Conservation (phyloP, 2,113 vertebrate genomes). For the Centropus unirufus region DNA sequence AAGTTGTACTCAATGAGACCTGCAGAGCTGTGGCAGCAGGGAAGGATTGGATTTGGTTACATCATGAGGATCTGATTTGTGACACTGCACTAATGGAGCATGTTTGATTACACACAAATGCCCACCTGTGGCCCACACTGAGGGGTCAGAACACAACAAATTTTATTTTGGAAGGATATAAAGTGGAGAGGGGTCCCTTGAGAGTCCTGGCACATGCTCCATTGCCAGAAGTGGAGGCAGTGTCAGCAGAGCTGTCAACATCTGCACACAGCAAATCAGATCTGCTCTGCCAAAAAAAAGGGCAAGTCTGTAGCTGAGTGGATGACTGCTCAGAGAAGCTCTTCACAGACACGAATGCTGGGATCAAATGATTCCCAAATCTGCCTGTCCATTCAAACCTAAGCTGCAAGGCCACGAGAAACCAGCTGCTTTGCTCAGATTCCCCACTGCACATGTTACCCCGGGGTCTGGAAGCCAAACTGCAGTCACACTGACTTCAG, state of each 20-base stretch:
- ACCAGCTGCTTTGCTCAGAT: conserved; percentile 5
- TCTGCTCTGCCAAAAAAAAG: not conserved
- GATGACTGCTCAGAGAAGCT: conserved; percentile 12
- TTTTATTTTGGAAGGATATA: not conserved
- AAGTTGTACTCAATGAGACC: not conserved
- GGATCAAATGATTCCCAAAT: not conserved
- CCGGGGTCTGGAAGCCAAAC: not conserved
- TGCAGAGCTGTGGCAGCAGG: not conserved
- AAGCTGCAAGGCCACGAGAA: conserved; percentile 2
- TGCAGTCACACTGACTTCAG: not conserved
- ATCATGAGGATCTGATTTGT: not conserved
- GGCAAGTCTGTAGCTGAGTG: not conserved
- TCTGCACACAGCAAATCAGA: not conserved
- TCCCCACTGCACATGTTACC: not conserved
- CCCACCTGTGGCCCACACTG: fast-evolving
- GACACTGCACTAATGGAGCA: not conserved
- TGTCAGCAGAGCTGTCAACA: conserved; percentile 9
- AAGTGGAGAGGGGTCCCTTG: not conserved
- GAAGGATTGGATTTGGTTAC: not conserved
- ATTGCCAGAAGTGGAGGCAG: not conserved
- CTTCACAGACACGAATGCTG: conserved; percentile 18
- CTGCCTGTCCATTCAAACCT: not conserved
- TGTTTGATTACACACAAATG: not conserved
- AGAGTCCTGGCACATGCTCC: not conserved
- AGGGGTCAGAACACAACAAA: not conserved